Conservation (phyloP, 2,888 invertebrate species). For the Mimas tiliae region DNA sequence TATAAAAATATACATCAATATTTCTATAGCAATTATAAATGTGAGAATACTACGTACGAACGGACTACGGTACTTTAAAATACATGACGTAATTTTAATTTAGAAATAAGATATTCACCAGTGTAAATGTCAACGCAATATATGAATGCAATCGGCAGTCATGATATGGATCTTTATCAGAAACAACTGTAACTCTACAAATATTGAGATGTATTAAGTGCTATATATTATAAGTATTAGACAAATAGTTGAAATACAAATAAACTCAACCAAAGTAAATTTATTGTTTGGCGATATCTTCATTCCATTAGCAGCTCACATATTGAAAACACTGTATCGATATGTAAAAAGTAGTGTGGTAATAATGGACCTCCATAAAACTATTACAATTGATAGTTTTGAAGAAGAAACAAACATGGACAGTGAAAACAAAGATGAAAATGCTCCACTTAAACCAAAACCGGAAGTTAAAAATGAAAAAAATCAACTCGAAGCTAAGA, state of each 20-base stretch:
- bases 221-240: constrained; percentile 44
- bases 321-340: constrained; percentile 27
- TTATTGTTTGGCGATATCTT: constrained; percentile 32
- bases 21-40: too few relatives aligned
- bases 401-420: constrained; percentile 40
- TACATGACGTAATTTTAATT: not conserved
- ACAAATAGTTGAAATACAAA: constrained; percentile 37
- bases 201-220: constrained; percentile 58
- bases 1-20: too few relatives aligned
- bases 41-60: too few relatives aligned
- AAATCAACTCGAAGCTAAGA: constrained; percentile 43
- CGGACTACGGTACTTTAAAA: too few relatives aligned
- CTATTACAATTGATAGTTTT: constrained; percentile 32
- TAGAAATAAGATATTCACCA: not conserved
- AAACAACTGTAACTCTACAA: constrained; percentile 49
- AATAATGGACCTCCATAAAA: constrained; percentile 35
- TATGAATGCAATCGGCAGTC: not conserved
- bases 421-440: constrained; percentile 52
- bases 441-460: constrained; percentile 56
- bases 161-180: constrained; percentile 39
- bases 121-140: not conserved
- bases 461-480: constrained; percentile 38
- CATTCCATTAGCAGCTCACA: constrained; percentile 39
- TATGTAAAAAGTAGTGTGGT: constrained; percentile 23
- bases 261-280: constrained; percentile 22